Percentiles rank a stretch among this genome's conserved stretches.
phyloP scores from a whole-genome alignment of 1,140 invertebrate genomes.

The Drosophila nannoptera region DNA sequence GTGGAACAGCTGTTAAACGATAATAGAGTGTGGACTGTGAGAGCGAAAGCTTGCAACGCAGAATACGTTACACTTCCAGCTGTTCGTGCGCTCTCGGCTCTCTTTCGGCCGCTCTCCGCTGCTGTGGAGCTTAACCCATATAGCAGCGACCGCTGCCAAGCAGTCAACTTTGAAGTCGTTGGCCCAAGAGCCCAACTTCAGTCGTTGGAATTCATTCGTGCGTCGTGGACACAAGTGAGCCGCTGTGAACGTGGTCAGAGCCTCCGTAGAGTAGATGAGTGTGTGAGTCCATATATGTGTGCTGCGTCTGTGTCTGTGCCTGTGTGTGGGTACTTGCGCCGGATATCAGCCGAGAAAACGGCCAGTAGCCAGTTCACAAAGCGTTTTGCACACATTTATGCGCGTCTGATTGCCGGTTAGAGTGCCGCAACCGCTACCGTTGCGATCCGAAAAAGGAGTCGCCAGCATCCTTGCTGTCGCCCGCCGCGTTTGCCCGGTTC shows the following conservation, averaged over 20 bases:
- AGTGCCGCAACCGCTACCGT: not conserved
- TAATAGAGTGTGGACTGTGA: conserved; percentile 2
- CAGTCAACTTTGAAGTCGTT: conserved; percentile 41
- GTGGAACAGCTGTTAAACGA: conserved; percentile 50
- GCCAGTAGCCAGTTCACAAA: conserved; percentile 1
- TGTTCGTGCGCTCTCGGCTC: not conserved
- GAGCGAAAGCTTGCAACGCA: conserved; percentile 33
- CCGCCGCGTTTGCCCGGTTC: not conserved
- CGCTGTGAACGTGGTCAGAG: conserved; percentile 48
- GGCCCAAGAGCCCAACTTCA: conserved; percentile 48
- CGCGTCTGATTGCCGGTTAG: not conserved
- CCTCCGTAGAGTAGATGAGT: conserved; percentile 12
- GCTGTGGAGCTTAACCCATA: conserved; percentile 8
- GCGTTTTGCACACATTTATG: not conserved
- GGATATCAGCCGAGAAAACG: conserved; percentile 6
- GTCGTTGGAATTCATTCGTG: conserved; percentile 77
- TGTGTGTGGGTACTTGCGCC: conserved; percentile 20
- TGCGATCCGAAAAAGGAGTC: not conserved
- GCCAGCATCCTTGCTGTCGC: not conserved
- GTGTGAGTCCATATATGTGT: no score
- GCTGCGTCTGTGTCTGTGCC: not conserved
- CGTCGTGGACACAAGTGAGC: conserved; percentile 65
- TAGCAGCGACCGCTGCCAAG: conserved; percentile 10
- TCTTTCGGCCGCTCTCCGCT: not conserved
- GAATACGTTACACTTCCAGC: conserved; percentile 67